These are phyloP conservation scores for Craterocephalus amniculus DNA, from an alignment of 2,797 vertebrate species.

Conservation along the genomic window DNA sequence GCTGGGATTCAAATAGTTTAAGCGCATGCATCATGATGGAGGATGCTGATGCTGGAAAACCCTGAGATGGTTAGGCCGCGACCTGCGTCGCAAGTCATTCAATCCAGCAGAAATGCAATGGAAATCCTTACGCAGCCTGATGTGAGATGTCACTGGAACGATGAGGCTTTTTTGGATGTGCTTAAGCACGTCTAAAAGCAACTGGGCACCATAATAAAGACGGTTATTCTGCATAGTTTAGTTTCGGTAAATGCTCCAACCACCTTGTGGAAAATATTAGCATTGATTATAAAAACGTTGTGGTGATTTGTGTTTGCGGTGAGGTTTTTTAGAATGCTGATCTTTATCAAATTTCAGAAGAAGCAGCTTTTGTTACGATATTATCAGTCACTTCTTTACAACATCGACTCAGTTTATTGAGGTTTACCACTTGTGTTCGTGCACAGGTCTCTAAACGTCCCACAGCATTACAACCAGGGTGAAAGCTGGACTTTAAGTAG, in stretches of 20 bases:
- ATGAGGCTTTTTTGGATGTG: not conserved
- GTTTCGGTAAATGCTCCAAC: too few species aligned
- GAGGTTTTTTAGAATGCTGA: not conserved
- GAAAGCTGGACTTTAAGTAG: not conserved
- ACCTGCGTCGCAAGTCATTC: conserved; percentile 23
- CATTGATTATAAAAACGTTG: not conserved
- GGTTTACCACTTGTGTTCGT: too few species aligned
- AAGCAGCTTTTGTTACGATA: not conserved
- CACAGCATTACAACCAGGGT: not conserved
- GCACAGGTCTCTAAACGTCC: not conserved
- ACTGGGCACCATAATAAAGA: not conserved
- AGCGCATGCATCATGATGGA: not conserved
- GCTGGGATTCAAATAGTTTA: not conserved
- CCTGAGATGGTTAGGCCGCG: not conserved
- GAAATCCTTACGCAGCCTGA: conserved; percentile 30
- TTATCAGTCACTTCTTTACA: not conserved
- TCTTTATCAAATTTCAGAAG: not conserved
- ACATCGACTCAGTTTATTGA: not conserved
- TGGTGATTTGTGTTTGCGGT: not conserved
- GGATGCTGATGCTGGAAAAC: conserved; percentile 7
- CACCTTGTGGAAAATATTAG: not conserved
- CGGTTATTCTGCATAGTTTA: not conserved
- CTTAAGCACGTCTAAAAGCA: not conserved
- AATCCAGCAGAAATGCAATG: conserved; percentile 20
- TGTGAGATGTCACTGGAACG: not conserved